Base-by-base conservation (phyloP, 1,140 invertebrate genomes). In the Anoplophora glabripennis region DNA sequence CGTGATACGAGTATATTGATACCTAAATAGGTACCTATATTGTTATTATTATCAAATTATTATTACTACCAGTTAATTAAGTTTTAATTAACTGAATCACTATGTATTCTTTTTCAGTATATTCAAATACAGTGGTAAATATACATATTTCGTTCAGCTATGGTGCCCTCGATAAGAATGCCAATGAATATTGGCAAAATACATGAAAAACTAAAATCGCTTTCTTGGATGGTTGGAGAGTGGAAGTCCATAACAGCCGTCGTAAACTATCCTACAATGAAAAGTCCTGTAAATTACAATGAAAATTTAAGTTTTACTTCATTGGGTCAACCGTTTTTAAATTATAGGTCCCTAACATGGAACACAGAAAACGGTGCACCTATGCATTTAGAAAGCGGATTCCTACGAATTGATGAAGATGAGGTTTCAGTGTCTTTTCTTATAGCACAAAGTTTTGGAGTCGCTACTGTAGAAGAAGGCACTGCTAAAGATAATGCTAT, bases 361-460 rank as follows among this genome's bases (percentile, higher is more conserved):
- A 72, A 86, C 64, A 72, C 80, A 0, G 77, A 80, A 35, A 81
- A 74, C 21, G 77, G 79, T 10, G 79, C 72, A 17, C 83, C 83
- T 0, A 81, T 88, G 80, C 86, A 88, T 68, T 74, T 83, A 55
- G 86, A 88, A 72, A 70, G 79, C 48, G 87, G 86, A 0, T 87
- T 86, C 71, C 68, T 88, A 2, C 76, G 81, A 38, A 80, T 86
- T 7, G 78, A 83, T 47, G 83, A 84, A 0, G 79, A 77, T 4
- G 81, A 81, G 12, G 79, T 81, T 37, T 71, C 83, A 44, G 63
- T 87, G 7, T 78, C 81, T 7, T 79, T 87, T 12, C 65, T 86
- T 2, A 61, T 56, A 28, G 80, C 84, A 36, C 85, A 87, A 60
- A 88, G 86, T 71, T 83, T 84, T 72, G 84, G 84, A 11, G 52